Percentiles rank a stretch among this genome's conserved stretches.
phyloP scores from a whole-genome alignment of 2,888 invertebrate species.

The Pyrrhosoma nymphula region DNA sequence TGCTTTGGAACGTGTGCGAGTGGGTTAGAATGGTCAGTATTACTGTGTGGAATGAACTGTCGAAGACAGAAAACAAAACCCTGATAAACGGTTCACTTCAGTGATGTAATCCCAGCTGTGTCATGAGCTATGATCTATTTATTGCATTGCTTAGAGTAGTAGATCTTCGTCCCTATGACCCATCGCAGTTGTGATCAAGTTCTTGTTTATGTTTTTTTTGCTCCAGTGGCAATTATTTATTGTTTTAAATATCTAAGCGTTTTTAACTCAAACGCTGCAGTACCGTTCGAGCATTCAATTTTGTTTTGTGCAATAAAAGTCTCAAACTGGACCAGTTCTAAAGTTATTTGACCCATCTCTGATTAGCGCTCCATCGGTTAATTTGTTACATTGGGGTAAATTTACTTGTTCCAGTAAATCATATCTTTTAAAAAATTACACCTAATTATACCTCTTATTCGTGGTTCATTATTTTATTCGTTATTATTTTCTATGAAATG shows the following conservation, averaged over 20 bases:
- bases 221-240: neutral
- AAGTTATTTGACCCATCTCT: too few relatives aligned
- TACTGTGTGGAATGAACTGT: neutral
- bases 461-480: too few relatives aligned
- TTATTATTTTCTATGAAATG: too few relatives aligned
- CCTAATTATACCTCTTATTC: too few relatives aligned
- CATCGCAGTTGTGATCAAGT: neutral
- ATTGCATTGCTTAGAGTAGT: too few relatives aligned
- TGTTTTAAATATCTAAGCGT: neutral
- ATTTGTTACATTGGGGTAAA: too few relatives aligned
- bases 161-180: too few relatives aligned
- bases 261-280: neutral
- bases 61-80: neutral
- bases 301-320: neutral
- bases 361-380: too few relatives aligned
- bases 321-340: neutral
- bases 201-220: neutral
- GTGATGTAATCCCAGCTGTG: neutral
- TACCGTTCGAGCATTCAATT: neutral
- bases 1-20: neutral
- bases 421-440: too few relatives aligned
- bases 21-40: constrained; percentile 25
- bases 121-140: neutral
- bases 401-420: too few relatives aligned
- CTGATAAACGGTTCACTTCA: neutral